Percentiles rank a stretch among this genome's conserved stretches.
phyloP scores from a whole-genome alignment of 92 coral and sea anemone species.

The Parazoanthus atlanticus region DNA sequence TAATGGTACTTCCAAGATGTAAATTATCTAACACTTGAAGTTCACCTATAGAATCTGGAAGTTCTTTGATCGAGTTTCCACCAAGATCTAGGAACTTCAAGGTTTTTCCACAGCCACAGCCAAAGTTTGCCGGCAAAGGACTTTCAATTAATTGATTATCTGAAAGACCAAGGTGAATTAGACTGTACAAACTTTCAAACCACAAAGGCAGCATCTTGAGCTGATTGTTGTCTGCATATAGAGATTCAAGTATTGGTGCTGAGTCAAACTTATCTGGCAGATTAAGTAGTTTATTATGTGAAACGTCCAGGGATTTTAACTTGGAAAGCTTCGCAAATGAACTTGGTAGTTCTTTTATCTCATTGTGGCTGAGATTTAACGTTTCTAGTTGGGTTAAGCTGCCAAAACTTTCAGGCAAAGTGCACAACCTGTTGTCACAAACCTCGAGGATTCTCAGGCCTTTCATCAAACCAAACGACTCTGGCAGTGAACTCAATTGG shows the following conservation, averaged over 20 bases:
- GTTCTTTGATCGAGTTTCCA: slow-evolving; percentile 75
- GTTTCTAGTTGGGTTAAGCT: slow-evolving; percentile 63
- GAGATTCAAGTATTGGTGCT: slow-evolving; percentile 62
- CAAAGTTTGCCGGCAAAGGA: slow-evolving; percentile 79
- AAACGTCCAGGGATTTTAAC: slow-evolving; percentile 72
- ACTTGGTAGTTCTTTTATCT: slow-evolving; percentile 67
- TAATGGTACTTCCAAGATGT: slow-evolving; percentile 91
- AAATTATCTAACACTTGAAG: slow-evolving; percentile 71
- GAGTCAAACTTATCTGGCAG: slow-evolving; percentile 75
- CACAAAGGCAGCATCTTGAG: slow-evolving; percentile 78
- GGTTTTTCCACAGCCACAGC: slow-evolving; percentile 65
- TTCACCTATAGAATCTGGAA: slow-evolving; percentile 88
- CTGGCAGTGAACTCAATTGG: slow-evolving; percentile 66
- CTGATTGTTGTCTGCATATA: slow-evolving; percentile 79
- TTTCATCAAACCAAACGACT: slow-evolving; percentile 62
- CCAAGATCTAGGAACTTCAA: slow-evolving; percentile 76
- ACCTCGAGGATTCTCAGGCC: slow-evolving; percentile 79
- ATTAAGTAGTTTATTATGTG: slow-evolving; percentile 64
- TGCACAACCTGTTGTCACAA: slow-evolving; percentile 72
- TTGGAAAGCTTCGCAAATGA: slow-evolving; percentile 68
- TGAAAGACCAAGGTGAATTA: slow-evolving; percentile 72
- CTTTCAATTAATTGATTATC: slow-evolving; percentile 74
- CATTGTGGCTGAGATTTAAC: slow-evolving; percentile 83
- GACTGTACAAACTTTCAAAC: slow-evolving; percentile 72
- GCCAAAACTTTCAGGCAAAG: slow-evolving; percentile 82